Percentiles rank a stretch among this genome's conserved stretches.
phyloP scores from a whole-genome alignment of 1,140 invertebrate species.

The Arion vulgaris region DNA sequence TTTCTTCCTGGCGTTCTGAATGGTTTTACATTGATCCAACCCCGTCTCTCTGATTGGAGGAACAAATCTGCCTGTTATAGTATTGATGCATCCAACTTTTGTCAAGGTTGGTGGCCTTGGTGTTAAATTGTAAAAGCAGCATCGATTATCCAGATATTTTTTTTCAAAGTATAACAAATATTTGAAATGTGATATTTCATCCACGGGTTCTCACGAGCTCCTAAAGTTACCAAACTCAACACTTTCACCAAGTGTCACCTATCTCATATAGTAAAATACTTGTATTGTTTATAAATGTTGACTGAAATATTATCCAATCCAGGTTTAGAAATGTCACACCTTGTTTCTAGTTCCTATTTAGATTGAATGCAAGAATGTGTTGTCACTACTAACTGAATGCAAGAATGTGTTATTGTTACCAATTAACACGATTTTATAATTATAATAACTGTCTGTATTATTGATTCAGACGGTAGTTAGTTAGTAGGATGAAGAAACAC shows the following conservation, averaged over 20 bases:
- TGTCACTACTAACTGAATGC: not conserved
- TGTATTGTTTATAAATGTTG: not conserved
- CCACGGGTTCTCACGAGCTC: not conserved
- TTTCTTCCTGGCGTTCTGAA: too few relatives aligned
- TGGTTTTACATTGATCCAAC: not conserved
- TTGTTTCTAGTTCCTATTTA: too few relatives aligned
- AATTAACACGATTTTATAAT: not conserved
- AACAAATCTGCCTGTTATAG: conserved; percentile 4
- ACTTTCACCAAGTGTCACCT: not conserved
- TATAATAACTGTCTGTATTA: too few relatives aligned
- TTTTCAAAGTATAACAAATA: conserved; percentile 1
- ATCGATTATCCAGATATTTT: not conserved
- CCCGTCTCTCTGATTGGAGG: conserved; percentile 24
- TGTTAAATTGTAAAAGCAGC: conserved; percentile 2
- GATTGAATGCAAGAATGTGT: not conserved
- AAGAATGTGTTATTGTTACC: not conserved
- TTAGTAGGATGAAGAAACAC: too few relatives aligned
- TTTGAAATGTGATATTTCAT: conserved; percentile 4
- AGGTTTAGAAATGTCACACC: too few relatives aligned
- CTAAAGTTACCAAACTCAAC: not conserved
- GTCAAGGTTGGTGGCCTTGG: not conserved
- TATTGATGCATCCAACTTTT: conserved; percentile 7
- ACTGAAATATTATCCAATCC: too few relatives aligned
- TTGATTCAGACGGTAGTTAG: too few relatives aligned
- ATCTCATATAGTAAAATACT: not conserved